These are phyloP conservation scores for Cichladusa arquata DNA, from an alignment of 2,113 vertebrate species.

Conservation along the genomic window DNA sequence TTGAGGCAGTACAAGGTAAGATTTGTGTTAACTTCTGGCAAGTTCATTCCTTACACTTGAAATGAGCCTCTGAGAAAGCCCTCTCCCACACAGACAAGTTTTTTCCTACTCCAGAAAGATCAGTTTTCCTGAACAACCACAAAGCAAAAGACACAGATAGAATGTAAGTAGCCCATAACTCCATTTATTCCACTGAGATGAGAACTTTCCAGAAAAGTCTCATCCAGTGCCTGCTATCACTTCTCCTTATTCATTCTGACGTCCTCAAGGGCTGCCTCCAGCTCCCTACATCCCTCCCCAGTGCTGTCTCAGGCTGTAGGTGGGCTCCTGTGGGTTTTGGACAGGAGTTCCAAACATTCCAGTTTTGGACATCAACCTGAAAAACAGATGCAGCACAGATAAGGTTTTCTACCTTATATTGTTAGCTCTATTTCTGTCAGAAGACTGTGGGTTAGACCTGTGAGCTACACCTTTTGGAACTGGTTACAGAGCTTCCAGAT, in stretches of 20 bases:
- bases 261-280: neutral
- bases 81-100: neutral
- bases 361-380: neutral
- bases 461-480: neutral
- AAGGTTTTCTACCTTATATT: neutral
- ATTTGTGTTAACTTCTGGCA: neutral
- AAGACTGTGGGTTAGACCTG: neutral
- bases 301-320: neutral
- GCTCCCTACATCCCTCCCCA: neutral
- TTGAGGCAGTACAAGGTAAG: neutral
- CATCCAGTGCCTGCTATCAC: neutral
- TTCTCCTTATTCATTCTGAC: neutral
- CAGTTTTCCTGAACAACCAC: neutral
- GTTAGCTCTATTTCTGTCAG: neutral
- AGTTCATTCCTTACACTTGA: neutral
- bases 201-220: neutral
- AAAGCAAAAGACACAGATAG: neutral
- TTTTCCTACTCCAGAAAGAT: neutral
- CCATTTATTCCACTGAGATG: neutral
- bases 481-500: neutral
- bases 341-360: neutral
- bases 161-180: neutral
- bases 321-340: neutral
- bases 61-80: neutral
- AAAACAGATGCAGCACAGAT: neutral